A percentile compares a stretch with the other conserved stretches of the same genome.
Conservation (phyloP, 2,888 invertebrate species). For the Nowickia ferox region DNA sequence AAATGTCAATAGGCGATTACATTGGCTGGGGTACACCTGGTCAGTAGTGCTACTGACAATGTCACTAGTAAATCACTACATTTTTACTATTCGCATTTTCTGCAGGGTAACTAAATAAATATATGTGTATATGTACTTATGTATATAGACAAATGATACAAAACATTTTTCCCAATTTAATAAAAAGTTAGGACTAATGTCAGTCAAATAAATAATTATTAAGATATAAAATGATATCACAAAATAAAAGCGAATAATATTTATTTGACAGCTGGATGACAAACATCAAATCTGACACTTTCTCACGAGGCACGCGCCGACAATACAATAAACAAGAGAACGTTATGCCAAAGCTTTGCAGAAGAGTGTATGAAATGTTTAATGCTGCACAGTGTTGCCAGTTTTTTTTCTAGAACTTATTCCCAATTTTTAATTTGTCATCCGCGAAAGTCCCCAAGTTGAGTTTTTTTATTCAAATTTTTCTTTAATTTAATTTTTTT, state of each 20-base stretch:
- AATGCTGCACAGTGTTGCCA: too few relatives aligned
- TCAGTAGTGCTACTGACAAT: too few relatives aligned
- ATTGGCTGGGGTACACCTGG: too few relatives aligned
- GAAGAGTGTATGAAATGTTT: not conserved
- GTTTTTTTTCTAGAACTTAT: too few relatives aligned
- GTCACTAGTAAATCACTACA: too few relatives aligned
- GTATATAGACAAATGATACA: constrained; percentile 42
- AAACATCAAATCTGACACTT: constrained; percentile 58
- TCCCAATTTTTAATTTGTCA: too few relatives aligned
- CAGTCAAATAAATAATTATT: constrained; percentile 39
- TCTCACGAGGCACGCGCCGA: constrained; percentile 68
- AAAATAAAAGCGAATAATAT: constrained; percentile 7
- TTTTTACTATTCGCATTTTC: too few relatives aligned
- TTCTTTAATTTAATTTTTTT: too few relatives aligned
- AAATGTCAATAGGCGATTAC: too few relatives aligned
- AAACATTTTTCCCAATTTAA: not conserved
- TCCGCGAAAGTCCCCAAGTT: too few relatives aligned
- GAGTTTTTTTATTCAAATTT: too few relatives aligned
- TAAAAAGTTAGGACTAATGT: constrained; percentile 7
- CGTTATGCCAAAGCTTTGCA: not conserved
- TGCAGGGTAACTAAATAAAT: too few relatives aligned
- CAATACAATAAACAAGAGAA: constrained; percentile 23
- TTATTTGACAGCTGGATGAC: constrained; percentile 64
- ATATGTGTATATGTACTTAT: not conserved
- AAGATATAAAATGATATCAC: constrained; percentile 17